Conservation (phyloP, 1,140 invertebrate species). For the Nephotettix cincticeps region DNA sequence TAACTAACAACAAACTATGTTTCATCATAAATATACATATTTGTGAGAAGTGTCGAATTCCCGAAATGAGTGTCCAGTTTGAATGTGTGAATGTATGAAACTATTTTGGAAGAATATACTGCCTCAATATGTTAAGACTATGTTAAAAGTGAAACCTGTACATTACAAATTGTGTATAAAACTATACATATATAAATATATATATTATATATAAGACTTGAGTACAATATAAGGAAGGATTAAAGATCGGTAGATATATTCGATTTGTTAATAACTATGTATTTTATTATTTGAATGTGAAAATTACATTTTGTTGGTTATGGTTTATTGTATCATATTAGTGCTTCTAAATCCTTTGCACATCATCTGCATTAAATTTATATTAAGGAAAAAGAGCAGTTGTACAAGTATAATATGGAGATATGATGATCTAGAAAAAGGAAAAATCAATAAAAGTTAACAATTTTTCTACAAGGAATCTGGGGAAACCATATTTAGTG, state of each 20-base stretch:
- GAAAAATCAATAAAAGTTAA: too few species aligned
- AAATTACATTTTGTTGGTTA: slow-evolving; percentile 20
- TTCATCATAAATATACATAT: background rate
- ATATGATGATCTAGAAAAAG: too few species aligned
- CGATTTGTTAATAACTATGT: slow-evolving; percentile 8
- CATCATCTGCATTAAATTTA: too few species aligned
- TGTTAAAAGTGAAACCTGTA: slow-evolving; percentile 7
- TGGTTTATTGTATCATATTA: background rate
- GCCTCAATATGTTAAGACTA: slow-evolving; percentile 24
- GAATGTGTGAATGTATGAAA: slow-evolving; percentile 1
- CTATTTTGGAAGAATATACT: slow-evolving; percentile 22
- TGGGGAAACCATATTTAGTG: too few species aligned
- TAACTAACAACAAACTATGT: background rate
- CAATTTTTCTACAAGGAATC: too few species aligned
- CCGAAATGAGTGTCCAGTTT: background rate
- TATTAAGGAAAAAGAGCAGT: too few species aligned
- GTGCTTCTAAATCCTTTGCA: too few species aligned
- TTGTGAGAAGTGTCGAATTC: background rate
- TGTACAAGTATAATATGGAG: too few species aligned
- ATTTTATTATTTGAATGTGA: slow-evolving; percentile 21
- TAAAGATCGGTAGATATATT: slow-evolving; percentile 6
- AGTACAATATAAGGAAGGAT: slow-evolving; percentile 10
- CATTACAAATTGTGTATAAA: slow-evolving; percentile 20
- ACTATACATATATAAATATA: too few species aligned
- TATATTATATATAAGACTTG: slow-evolving; percentile 19